A percentile compares a stretch with the other conserved stretches of the same genome.
Evolutionary conservation across 2,888 invertebrate genomes (phyloP).

Genomic region (Zeuzera pyrina): DNA sequence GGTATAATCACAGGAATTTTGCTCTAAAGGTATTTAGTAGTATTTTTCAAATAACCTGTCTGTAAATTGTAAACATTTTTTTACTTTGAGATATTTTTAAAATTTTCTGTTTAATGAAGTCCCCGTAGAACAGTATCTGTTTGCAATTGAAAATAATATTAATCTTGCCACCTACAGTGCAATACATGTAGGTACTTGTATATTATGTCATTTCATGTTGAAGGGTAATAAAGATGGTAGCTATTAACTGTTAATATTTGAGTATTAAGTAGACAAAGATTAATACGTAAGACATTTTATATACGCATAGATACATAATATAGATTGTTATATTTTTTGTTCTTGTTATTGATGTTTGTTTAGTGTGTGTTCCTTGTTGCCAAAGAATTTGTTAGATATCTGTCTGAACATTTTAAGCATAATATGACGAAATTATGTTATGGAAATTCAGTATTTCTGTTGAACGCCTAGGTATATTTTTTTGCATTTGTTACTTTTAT

Average conservation of each 20-base stretch:
- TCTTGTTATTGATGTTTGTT: slow-evolving; percentile 62
- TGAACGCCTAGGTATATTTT: slow-evolving; percentile 36
- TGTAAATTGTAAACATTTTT: too few species aligned
- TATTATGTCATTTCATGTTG: too few species aligned
- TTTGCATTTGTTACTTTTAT: slow-evolving; percentile 56
- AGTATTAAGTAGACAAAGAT: background rate
- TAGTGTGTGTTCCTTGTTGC: slow-evolving; percentile 70
- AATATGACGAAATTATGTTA: slow-evolving; percentile 31
- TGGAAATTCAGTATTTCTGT: slow-evolving; percentile 48
- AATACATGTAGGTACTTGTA: too few species aligned
- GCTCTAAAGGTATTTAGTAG: too few species aligned
- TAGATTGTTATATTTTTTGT: slow-evolving; percentile 67
- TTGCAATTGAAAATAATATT: too few species aligned
- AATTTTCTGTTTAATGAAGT: too few species aligned
- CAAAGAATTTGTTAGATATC: slow-evolving; percentile 53
- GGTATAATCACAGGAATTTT: too few species aligned
- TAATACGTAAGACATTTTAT: slow-evolving; percentile 45
- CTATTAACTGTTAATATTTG: slow-evolving; percentile 1
- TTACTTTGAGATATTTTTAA: too few species aligned
- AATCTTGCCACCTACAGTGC: too few species aligned
- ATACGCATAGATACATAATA: slow-evolving; percentile 27
- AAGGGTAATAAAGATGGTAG: too few species aligned
- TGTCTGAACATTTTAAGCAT: background rate
- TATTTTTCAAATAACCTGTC: too few species aligned
- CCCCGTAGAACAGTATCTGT: too few species aligned